Base-by-base conservation (phyloP, 2,888 invertebrate species). In the Stenichneumon culpator region DNA sequence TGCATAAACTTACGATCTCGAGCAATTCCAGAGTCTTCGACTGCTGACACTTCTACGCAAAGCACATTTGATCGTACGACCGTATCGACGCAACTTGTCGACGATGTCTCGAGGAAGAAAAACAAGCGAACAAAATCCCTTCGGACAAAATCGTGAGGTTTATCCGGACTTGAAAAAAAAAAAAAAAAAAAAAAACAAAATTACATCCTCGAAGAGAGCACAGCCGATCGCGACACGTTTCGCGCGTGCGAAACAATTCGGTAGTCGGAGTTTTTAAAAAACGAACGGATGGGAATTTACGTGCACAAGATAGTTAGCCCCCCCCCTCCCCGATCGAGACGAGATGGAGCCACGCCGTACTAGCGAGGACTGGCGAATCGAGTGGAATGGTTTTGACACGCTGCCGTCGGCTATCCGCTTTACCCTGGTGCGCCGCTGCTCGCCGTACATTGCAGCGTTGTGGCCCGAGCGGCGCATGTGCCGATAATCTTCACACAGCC, bases 381-480 rank as follows among this genome's bases (percentile, higher is more conserved):
- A 90, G 89, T 88, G 90, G 89, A 91, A 92, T 91, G 92, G 89
- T 91, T 92, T 92, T 92, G 92, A 93, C 93, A 91, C 89, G 89
- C 92, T 91, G 90, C 92, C 91, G 90, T 86, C 90, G 79, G 90
- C 91, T 86, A 86, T 86, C 88, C 86, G 88, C 86, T 89, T 89
- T 89, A 84, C 85, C 83, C 83, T 81, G 80, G 72, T 72, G 60
- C 79, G 73, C 79, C 50, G 44, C 70, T 69, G 75, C 69, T 70
- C 81, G 47, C 50, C 70, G 68, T 69, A 75, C 82, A 74, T 82
- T 44, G 63, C 81, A 77, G 68, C 65, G 75, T 81, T 84, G 83
- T 84, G 83, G 87, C 70, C 77, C 88, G 83, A 85, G 83, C 87
- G 86, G 93, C 93, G 93, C 93, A 93, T 93, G 93, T 93, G 93